Evolutionary conservation across 2,113 vertebrate species (phyloP).

Genomic region (Sturnira hondurensis): DNA sequence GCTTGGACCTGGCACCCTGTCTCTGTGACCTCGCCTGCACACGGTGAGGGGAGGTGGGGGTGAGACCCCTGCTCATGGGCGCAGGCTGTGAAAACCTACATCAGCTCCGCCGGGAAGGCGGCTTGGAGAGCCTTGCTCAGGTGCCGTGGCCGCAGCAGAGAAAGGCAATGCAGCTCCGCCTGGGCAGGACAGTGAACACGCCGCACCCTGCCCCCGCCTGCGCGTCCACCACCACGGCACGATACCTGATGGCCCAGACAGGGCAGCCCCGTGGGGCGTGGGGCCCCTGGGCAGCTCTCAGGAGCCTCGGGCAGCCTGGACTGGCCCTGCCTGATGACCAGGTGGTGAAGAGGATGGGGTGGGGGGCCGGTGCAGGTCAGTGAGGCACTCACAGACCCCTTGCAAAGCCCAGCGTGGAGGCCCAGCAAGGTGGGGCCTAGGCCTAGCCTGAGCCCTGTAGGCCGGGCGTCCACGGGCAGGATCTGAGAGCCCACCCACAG

Average conservation of each 20-base stretch:
- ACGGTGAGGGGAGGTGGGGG: accelerated
- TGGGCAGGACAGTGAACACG: accelerated
- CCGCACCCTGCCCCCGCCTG: accelerated
- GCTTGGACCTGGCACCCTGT: neutral
- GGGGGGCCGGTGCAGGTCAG: accelerated
- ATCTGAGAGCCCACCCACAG: neutral
- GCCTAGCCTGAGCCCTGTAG: neutral
- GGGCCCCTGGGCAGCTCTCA: neutral
- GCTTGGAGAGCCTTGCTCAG: neutral
- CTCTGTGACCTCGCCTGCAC: neutral
- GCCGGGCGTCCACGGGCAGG: accelerated
- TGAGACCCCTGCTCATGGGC: neutral
- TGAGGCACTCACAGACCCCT: neutral
- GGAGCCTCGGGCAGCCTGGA: neutral
- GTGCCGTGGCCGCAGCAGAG: neutral
- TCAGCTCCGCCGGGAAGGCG: neutral
- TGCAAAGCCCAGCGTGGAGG: neutral
- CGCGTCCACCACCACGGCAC: accelerated
- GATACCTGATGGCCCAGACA: neutral
- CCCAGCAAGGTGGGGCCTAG: neutral
- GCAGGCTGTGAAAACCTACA: neutral
- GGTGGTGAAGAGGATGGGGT: neutral
- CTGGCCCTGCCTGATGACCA: neutral
- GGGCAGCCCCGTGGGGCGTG: accelerated
- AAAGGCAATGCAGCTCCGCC: neutral